Evolutionary conservation across 2,888 invertebrate genomes (phyloP), one percentile per base, ranked within the genome.

Genomic region (Nomada lathburiana): DNA sequence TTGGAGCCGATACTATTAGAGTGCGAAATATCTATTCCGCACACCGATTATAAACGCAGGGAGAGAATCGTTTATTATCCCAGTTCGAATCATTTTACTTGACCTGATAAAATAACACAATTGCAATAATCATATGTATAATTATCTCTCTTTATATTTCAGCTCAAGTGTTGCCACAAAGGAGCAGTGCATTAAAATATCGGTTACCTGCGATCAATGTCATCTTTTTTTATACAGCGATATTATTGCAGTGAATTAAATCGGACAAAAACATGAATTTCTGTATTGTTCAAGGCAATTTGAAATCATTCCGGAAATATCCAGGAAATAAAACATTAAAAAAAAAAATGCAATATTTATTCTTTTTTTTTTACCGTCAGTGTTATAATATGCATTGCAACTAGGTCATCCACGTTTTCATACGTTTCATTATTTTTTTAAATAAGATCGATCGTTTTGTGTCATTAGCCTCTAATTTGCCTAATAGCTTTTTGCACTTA

Each of bases 401-500:
- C 62, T 59, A 86, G 55, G 57, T 76, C 57, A 84, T 87, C 87
- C 86, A 92, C 20, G 82, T 80, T 76, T 81, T 77, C 76, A 92
- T 73, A 47, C 63, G 65, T 63, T 70, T 75, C 64, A 85, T 86
- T n/a, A 86, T 63, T 77, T 88, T 90, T 63, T 83, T 83, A 5
- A 90, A n/a, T 44, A 80, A 52, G 57, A 86, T 36, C 23, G 83
- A 73, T 62, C 84, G 72, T 50, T 90, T 85, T 4, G 83, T 82
- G 7, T 68, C 36, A 36, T 77, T 80, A 69, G 88, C 77, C 11
- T 89, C 87, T n/a, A 91, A 74, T 82, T 91, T 90, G 10, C 92
- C 87, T 26, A 91, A 62, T 16, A 94, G 88, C 89, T 94, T 94
- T 3, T 91, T 81, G 20, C 95, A 83, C 55, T 93, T 91, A 36